These are phyloP conservation scores for Metopolophium dirhodum DNA, from an alignment of 1,140 invertebrate genomes.

Conservation along the genomic window DNA sequence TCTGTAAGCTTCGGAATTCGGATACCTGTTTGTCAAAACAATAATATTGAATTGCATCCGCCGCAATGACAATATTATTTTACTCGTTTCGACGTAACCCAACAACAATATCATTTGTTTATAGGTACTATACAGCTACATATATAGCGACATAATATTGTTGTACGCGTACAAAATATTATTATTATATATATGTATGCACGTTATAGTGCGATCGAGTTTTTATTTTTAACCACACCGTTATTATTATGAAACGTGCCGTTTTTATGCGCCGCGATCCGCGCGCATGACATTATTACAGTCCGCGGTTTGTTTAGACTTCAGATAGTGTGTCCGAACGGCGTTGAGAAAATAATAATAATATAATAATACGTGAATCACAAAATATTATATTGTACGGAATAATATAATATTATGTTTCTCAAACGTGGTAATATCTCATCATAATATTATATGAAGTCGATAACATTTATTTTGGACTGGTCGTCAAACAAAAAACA, in stretches of 20 bases:
- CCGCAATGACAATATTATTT: background rate
- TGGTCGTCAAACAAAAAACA: background rate
- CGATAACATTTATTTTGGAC: background rate
- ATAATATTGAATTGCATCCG: conserved; percentile 1
- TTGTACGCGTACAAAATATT: background rate
- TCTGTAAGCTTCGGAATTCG: background rate
- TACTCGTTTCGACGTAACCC: background rate
- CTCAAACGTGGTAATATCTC: background rate
- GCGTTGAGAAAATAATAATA: background rate
- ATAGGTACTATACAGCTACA: background rate
- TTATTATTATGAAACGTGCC: background rate
- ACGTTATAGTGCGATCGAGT: background rate
- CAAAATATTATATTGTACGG: background rate
- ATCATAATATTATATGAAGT: background rate
- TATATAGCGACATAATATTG: background rate
- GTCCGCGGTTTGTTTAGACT: background rate
- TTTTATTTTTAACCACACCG: background rate
- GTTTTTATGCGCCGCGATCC: background rate
- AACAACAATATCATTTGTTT: background rate
- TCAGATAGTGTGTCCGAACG: background rate
- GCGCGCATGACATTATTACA: background rate
- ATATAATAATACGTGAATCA: background rate
- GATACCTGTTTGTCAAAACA: background rate
- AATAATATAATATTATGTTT: background rate
- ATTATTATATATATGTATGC: background rate